Conservation (phyloP, 2,797 vertebrate genomes). For the Melanogrammus aeglefinus region DNA sequence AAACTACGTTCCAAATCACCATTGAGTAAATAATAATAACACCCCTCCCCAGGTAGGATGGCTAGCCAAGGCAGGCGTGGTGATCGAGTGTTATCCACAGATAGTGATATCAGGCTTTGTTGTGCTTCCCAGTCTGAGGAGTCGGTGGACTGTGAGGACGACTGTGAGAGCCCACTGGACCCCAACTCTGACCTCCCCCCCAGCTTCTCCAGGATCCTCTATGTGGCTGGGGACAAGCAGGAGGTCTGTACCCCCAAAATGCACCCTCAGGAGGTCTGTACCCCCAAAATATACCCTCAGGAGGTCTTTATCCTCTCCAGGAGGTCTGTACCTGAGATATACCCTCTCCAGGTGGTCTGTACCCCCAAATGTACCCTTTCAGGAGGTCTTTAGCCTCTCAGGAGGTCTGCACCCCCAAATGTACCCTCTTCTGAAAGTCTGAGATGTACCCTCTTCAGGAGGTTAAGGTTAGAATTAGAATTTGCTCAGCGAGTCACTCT, state of each 20-base stretch:
- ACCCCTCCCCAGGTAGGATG: background rate
- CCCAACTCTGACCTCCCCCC: slow-evolving; percentile 51
- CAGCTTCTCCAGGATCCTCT: slow-evolving; percentile 54
- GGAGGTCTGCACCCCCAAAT: slow-evolving; percentile 7
- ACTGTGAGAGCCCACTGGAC: slow-evolving; percentile 49
- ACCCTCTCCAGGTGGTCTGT: background rate
- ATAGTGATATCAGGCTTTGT: background rate
- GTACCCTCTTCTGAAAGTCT: background rate
- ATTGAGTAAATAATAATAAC: background rate
- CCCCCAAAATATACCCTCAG: background rate
- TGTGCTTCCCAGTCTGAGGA: slow-evolving; percentile 40
- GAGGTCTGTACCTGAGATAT: too few species aligned
- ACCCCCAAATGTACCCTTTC: background rate
- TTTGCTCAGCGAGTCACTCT: too few species aligned
- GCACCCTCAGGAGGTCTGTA: background rate
- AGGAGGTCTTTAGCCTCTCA: background rate
- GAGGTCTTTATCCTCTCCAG: too few species aligned
- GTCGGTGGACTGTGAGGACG: slow-evolving; percentile 26
- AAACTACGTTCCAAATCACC: background rate
- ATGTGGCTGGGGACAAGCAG: slow-evolving; percentile 56
- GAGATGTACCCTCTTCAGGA: background rate
- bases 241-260: slow-evolving; percentile 50
- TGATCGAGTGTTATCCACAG: slow-evolving; percentile 11
- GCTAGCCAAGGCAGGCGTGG: slow-evolving; percentile 4
- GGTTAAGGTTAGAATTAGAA: too few species aligned